Evolutionary conservation across 2,113 vertebrate genomes (phyloP).

Genomic region (Aleadryas rufinucha): DNA sequence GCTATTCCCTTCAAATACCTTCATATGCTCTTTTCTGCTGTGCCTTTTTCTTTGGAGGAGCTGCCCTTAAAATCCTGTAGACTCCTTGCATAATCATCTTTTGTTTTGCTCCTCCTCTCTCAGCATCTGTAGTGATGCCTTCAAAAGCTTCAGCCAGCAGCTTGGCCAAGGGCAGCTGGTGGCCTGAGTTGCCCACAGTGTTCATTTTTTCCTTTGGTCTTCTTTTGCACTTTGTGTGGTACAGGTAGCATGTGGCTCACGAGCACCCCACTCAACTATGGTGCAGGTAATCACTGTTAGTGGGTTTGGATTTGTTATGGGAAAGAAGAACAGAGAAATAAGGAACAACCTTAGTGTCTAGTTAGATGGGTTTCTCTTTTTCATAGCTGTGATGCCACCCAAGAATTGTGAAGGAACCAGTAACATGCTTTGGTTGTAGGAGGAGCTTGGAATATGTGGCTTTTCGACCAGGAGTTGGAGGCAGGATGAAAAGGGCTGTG

Average conservation of each 20-base stretch:
- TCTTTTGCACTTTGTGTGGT: background rate
- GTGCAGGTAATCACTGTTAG: background rate
- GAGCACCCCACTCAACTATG: rapidly evolving
- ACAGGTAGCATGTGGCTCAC: rapidly evolving
- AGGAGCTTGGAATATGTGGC: background rate
- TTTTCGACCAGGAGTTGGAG: background rate
- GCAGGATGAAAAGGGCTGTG: background rate
- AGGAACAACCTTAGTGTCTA: background rate
- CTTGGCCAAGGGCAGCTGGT: background rate
- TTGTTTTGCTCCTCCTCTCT: background rate
- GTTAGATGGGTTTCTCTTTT: background rate
- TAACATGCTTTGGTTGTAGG: background rate
- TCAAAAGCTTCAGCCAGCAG: background rate
- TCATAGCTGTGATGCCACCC: background rate
- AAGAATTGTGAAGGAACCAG: background rate
- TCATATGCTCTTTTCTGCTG: background rate
- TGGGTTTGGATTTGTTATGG: rapidly evolving
- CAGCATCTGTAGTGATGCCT: background rate
- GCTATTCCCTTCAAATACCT: background rate
- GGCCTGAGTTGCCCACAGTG: background rate
- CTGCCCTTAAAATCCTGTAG: background rate
- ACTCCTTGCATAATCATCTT: background rate
- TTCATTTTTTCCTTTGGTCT: background rate
- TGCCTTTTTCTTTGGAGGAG: background rate
- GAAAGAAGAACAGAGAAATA: background rate